Evolutionary conservation across 1,140 invertebrate species (phyloP), one percentile per base, ranked within the genome.

Genomic region (Daktulosphaira vitifoliae): DNA sequence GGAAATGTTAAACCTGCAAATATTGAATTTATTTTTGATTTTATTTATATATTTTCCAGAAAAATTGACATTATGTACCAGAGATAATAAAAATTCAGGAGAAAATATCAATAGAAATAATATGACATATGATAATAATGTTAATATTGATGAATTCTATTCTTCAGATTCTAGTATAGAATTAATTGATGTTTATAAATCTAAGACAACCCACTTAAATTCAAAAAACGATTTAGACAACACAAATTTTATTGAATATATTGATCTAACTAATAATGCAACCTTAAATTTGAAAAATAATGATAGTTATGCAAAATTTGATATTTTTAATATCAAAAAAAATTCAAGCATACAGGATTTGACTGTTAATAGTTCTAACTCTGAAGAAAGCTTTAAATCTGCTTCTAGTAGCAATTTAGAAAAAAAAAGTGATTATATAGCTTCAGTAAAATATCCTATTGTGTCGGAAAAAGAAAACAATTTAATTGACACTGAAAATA

Each of bases 91-190:
- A 44, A 42, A 20, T 22, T 8, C 15, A 25, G 22, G 25, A 33
- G 29, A 33, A 33, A 33, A 6, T 33, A 33, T 6, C 5, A 38
- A 15, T 42, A 42, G 0, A 42, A 23, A n/a, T 5, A 18, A 37
- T 1, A 23, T 33, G 39, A 23, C 52, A 5, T 16, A 16, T 15
- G 8, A 46, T 26, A 20, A 20, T 62, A 22, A 1, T 1, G 18
- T 25, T 2, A 16, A 46, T 1, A 7, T 46, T 26, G 42, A 62
- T 15, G 18, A 62, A 16, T 18, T 44, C 13, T 44, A 20, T 33
- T 48, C 15, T 29, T 48, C 25, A 20, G 42, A 62, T 62, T 62
- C 56, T 62, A 62, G 56, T 62, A 29, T 62, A 48, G 56, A 62
- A 62, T n/a, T 62, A 33, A 46, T 29, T 16, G 22, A 42, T 56